Conservation (phyloP, 2,797 vertebrate genomes). For the Tolypeutes matacus region DNA sequence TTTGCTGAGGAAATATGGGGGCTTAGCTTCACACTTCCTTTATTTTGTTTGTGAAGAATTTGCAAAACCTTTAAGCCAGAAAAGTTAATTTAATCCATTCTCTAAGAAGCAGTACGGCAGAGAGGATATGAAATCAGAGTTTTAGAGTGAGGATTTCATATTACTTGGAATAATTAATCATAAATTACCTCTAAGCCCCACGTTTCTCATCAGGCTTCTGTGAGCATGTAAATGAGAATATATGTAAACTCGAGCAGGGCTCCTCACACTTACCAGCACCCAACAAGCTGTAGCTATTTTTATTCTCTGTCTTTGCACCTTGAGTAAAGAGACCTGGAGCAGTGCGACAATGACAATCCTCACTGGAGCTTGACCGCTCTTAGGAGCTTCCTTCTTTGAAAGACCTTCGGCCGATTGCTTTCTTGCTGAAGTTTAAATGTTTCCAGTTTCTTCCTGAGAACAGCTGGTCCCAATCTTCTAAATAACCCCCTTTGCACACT, state of each 20-base stretch:
- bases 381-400: neutral
- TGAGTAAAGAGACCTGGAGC: neutral
- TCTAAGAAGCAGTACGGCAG: neutral
- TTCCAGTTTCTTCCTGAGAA: slow-evolving; percentile 75
- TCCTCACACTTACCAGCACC: neutral
- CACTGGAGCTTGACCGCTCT: neutral
- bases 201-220: neutral
- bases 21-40: neutral
- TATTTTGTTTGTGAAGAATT: neutral
- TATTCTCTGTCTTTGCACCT: neutral
- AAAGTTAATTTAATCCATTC: neutral
- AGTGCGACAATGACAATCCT: accelerated
- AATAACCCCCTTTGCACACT: slow-evolving; percentile 83
- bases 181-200: neutral
- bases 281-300: neutral
- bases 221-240: slow-evolving; percentile 41
- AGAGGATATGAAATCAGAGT: neutral
- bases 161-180: neutral
- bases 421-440: slow-evolving; percentile 71
- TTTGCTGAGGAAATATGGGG: neutral
- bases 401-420: slow-evolving; percentile 49
- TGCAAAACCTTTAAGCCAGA: neutral
- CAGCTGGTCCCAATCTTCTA: slow-evolving; percentile 83
- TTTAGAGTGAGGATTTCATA: neutral
- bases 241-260: neutral